phyloP scores from a whole-genome alignment of 1,140 invertebrate species.

The Caerostris darwini region DNA sequence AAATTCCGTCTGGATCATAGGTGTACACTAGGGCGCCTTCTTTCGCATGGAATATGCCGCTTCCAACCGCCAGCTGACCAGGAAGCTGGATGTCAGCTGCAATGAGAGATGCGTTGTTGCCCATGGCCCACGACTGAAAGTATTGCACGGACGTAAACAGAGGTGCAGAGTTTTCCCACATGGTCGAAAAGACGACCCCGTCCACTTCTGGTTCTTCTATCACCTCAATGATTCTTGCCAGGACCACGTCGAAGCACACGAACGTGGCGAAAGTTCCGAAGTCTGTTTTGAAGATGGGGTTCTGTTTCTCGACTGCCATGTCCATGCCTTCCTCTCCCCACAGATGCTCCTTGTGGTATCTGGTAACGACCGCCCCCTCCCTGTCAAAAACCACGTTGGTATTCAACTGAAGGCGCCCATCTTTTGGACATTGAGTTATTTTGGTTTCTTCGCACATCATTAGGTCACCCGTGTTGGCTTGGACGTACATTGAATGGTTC shows the following conservation, averaged over 20 bases:
- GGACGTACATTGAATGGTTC: slow-evolving; percentile 84
- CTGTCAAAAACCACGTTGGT: slow-evolving; percentile 89
- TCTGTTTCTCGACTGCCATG: slow-evolving; percentile 83
- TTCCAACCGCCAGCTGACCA: slow-evolving; percentile 55
- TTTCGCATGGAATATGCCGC: slow-evolving; percentile 77
- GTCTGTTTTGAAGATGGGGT: slow-evolving; percentile 85
- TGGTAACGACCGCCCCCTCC: slow-evolving; percentile 84
- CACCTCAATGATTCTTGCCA: slow-evolving; percentile 28
- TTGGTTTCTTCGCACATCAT: not conserved
- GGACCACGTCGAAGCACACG: slow-evolving; percentile 89
- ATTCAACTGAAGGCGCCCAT: slow-evolving; percentile 86
- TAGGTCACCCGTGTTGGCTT: slow-evolving; percentile 86
- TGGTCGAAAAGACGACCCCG: slow-evolving; percentile 85
- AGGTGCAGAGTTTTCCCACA: slow-evolving; percentile 88
- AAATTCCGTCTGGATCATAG: slow-evolving; percentile 54
- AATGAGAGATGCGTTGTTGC: slow-evolving; percentile 84
- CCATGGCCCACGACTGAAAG: slow-evolving; percentile 84
- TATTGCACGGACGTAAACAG: slow-evolving; percentile 85
- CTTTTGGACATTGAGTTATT: slow-evolving; percentile 79
- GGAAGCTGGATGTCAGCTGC: slow-evolving; percentile 84
- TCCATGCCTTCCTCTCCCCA: slow-evolving; percentile 85
- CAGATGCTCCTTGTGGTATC: slow-evolving; percentile 90
- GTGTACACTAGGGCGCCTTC: slow-evolving; percentile 46
- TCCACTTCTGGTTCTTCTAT: slow-evolving; percentile 83
- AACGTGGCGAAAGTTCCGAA: slow-evolving; percentile 87